Percentiles rank a stretch among this genome's conserved stretches.
Conservation (phyloP, 2,797 vertebrate genomes). For the Rhinophrynus dorsalis region DNA sequence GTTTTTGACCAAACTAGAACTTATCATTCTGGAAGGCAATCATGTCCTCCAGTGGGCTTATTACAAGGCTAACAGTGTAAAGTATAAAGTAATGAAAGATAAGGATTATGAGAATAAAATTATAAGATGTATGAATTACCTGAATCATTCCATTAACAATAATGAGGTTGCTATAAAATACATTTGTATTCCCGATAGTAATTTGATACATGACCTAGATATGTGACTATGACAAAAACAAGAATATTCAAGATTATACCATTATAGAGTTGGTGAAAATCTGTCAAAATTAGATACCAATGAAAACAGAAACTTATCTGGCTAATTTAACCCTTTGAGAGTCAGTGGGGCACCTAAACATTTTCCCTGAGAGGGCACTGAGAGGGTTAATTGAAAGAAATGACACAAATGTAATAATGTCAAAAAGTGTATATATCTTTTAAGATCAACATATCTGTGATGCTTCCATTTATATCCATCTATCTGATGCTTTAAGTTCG, state of each 20-base stretch:
- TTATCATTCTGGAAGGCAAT: conserved; percentile 11
- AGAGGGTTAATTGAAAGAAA: no score
- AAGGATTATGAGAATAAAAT: conserved; percentile 32
- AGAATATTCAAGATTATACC: neutral
- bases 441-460: no score
- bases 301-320: no score
- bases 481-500: no score
- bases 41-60: conserved; percentile 29
- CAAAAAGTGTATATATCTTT: no score
- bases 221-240: conserved; percentile 13
- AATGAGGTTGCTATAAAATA: conserved; percentile 25
- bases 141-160: conserved; percentile 42
- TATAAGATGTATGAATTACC: conserved; percentile 30
- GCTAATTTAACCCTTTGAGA: no score
- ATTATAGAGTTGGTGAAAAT: no score
- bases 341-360: no score
- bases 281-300: no score
- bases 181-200: conserved; percentile 5
- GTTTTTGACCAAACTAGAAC: conserved; percentile 8
- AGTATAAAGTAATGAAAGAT: conserved; percentile 41
- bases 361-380: no score
- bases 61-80: conserved; percentile 23
- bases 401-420: no score
- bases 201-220: conserved; percentile 33
- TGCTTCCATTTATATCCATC: no score